These are phyloP conservation scores for Chaetodon trifasciatus DNA, from an alignment of 2,797 vertebrate species.

Conservation along the genomic window DNA sequence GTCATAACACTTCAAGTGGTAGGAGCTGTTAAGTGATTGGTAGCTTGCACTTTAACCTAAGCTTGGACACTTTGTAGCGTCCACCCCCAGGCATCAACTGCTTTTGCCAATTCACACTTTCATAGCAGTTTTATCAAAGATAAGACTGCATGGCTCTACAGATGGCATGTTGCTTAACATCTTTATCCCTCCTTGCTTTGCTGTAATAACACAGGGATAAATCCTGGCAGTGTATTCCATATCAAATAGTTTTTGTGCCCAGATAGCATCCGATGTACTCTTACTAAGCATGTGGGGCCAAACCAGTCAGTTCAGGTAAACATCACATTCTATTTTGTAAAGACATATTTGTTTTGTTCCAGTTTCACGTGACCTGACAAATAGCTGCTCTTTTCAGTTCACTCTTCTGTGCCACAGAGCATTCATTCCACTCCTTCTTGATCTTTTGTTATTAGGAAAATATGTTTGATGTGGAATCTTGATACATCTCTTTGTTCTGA, in stretches of 20 bases:
- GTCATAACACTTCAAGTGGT: not conserved
- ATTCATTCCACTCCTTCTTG: conserved; percentile 3
- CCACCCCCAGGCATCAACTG: not conserved
- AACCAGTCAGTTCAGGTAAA: conserved; percentile 43
- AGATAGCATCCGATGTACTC: conserved; percentile 17
- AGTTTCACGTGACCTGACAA: conserved; percentile 39
- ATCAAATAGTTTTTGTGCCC: conserved; percentile 32
- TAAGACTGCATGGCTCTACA: conserved; percentile 11
- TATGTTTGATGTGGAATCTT: conserved; percentile 36
- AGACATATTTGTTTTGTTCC: conserved; percentile 47
- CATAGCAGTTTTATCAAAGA: not conserved
- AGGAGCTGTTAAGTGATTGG: not conserved
- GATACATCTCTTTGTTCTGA: conserved; percentile 36
- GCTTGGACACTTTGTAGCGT: not conserved
- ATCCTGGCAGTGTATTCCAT: conserved; percentile 39
- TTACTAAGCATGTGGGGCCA: conserved; percentile 34
- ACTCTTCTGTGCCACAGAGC: conserved; percentile 7
- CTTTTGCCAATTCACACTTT: conserved; percentile 18
- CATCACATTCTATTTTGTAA: conserved; percentile 49
- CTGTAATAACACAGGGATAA: conserved; percentile 41
- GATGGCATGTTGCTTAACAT: conserved; percentile 38
- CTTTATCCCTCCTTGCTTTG: conserved; percentile 28
- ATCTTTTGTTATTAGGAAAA: conserved; percentile 43
- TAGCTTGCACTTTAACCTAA: not conserved
- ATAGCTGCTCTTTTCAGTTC: conserved; percentile 20